These are phyloP conservation scores for Cheilosia pagana DNA, from an alignment of 2,888 invertebrate genomes.

Conservation along the genomic window DNA sequence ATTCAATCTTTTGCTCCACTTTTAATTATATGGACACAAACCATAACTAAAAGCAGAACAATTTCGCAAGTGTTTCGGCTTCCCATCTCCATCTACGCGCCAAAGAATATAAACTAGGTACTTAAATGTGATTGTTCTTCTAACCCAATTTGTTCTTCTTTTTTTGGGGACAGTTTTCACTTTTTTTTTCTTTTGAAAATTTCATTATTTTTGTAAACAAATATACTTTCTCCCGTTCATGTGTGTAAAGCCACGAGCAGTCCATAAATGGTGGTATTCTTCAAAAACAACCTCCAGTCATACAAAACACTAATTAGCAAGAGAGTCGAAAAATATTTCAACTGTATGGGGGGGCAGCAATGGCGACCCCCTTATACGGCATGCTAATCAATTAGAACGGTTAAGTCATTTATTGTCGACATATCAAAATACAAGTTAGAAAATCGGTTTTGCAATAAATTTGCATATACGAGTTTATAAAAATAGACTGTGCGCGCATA, in stretches of 20 bases:
- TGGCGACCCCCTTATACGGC: conserved; percentile 25
- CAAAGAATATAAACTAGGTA: neutral
- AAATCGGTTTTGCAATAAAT: conserved; percentile 30
- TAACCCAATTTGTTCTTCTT: conserved; percentile 17
- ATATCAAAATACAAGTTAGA: conserved; percentile 17
- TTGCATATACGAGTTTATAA: conserved; percentile 38
- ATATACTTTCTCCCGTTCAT: conserved; percentile 51
- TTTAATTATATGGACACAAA: neutral
- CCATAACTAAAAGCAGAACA: neutral
- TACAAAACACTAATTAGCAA: conserved; percentile 46
- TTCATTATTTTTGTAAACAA: conserved; percentile 5
- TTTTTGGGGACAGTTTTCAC: conserved; percentile 46
- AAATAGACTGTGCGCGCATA: conserved; percentile 31
- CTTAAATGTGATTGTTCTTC: conserved; percentile 10
- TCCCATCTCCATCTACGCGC: neutral
- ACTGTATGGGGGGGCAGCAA: neutral
- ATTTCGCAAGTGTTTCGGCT: neutral
- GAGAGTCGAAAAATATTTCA: neutral
- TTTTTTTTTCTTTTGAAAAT: conserved; percentile 25
- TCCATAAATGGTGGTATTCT: conserved; percentile 17
- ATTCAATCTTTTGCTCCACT: conserved; percentile 4
- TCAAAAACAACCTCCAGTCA: conserved; percentile 1
- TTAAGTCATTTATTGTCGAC: conserved; percentile 15
- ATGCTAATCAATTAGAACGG: conserved; percentile 20
- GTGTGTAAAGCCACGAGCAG: conserved; percentile 20